Base-by-base conservation (phyloP, 92 coral and sea anemone species). In the Scolanthus callimorphus region DNA sequence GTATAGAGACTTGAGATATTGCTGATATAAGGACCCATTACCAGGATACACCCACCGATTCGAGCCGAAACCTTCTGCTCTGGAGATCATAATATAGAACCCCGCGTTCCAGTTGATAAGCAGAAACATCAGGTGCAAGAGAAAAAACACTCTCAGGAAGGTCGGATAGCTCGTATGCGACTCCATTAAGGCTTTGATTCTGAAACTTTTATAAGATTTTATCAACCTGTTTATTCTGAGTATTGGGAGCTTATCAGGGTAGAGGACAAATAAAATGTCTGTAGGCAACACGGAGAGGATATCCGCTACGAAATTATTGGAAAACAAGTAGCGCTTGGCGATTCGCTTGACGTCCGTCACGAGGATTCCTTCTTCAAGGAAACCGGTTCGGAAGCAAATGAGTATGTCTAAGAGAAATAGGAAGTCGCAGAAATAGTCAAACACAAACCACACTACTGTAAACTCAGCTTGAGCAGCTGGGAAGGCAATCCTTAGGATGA, bases 61-160 rank as follows among this genome's bases (percentile, higher is more conserved):
- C 0, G 85, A 75, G 0, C 97, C 96, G 65, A 91, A 88, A n/a
- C 97, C 97, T 54, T 91, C 97, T 44, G 85, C 84, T 11, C 92
- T 61, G 28, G 96, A 83, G 19, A 91, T 78, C 80, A 91, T 69
- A 46, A 71, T 68, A 51, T 91, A 91, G 11, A 91, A 61, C 4
- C 89, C 96, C 25, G 97, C 97, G 70, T 91, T 91, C 97, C 97
- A 91, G 73, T 91, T 96, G 20, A 91, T 84, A 37, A 88, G 49
- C n/a, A 91, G 49, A 57, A 91, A 84, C 97, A 91, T 91, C 17
- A 91, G 54, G 65, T 91, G 97, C 61, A 91, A 58, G 4, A 91
- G 85, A 26, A 84, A 84, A 29, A 91, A 88, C 12, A 91, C 77
- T 1, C 97, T 85, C 8, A 88, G 68, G 25, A 91, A 80, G 0